Conservation (phyloP, 1,140 invertebrate genomes). For the Meteorus sp. region DNA sequence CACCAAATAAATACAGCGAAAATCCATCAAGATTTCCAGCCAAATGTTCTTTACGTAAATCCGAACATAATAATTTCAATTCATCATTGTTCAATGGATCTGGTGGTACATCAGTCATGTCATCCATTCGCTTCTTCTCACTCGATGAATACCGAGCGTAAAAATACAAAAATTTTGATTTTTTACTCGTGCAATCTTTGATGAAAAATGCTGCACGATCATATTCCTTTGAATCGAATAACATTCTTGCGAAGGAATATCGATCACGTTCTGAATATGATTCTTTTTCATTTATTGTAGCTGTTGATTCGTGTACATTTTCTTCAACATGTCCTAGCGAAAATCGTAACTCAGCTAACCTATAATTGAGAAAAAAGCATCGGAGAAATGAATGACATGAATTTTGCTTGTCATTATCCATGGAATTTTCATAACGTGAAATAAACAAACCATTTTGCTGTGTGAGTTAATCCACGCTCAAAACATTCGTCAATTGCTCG, state of each 20-base stretch:
- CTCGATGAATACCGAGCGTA: slow-evolving; percentile 86
- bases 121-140: slow-evolving; percentile 86
- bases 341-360: slow-evolving; percentile 81
- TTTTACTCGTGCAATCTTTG: slow-evolving; percentile 68
- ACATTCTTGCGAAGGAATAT: slow-evolving; percentile 83
- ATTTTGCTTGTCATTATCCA: neutral
- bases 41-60: slow-evolving; percentile 64
- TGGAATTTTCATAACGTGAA: slow-evolving; percentile 4
- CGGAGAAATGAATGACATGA: slow-evolving; percentile 3
- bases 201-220: slow-evolving; percentile 86
- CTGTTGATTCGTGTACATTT: slow-evolving; percentile 46
- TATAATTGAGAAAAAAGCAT: slow-evolving; percentile 39
- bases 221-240: slow-evolving; percentile 92
- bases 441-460: slow-evolving; percentile 70
- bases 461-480: slow-evolving; percentile 70
- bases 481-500: slow-evolving; percentile 71
- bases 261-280: slow-evolving; percentile 66
- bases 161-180: slow-evolving; percentile 76
- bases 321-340: slow-evolving; percentile 71
- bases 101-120: slow-evolving; percentile 73
- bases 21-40: slow-evolving; percentile 80
- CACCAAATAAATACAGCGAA: slow-evolving; percentile 87
- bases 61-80: slow-evolving; percentile 61
- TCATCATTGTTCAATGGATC: slow-evolving; percentile 65
- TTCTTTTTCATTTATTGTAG: slow-evolving; percentile 47